Evolutionary conservation across 1,140 invertebrate species (phyloP).

Genomic region (Eulimnadia texana): DNA sequence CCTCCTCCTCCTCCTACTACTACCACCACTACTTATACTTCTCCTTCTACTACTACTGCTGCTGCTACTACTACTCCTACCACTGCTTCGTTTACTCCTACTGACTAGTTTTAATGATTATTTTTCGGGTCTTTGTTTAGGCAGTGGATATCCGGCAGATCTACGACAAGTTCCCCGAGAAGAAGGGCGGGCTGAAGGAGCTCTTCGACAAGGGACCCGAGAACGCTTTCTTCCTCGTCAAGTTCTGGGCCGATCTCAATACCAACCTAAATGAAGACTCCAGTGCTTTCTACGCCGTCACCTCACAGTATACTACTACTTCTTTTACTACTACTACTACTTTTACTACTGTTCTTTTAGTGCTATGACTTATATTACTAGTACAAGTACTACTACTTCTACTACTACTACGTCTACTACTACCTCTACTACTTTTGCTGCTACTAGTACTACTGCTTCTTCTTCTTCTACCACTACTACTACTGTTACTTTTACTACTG

Average conservation of each 20-base stretch:
- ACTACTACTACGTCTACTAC: conserved; percentile 29
- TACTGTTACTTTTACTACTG: background rate
- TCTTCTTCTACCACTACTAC: conserved; percentile 29
- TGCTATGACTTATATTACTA: conserved; percentile 28
- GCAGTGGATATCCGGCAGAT: conserved; percentile 94
- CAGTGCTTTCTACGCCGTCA: conserved; percentile 90
- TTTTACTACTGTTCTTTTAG: too few species aligned
- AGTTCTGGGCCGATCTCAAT: conserved; percentile 99
- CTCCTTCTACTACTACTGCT: too few species aligned
- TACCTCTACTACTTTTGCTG: background rate
- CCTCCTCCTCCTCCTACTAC: too few species aligned
- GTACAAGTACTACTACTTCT: background rate
- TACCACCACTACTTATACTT: too few species aligned
- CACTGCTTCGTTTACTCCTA: too few species aligned
- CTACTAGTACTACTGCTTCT: conserved; percentile 30
- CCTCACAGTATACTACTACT: conserved; percentile 68
- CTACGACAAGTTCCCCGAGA: conserved; percentile 98
- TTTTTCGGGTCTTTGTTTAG: conserved; percentile 34
- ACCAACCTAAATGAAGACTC: conserved; percentile 87
- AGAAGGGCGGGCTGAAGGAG: conserved; percentile 94
- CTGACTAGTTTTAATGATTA: too few species aligned
- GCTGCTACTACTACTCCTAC: too few species aligned
- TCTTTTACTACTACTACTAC: background rate
- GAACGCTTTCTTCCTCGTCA: conserved; percentile 96
- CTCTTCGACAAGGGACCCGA: conserved; percentile 94